Base-by-base conservation (phyloP, 2,113 vertebrate species). In the Zosterops japonicus region DNA sequence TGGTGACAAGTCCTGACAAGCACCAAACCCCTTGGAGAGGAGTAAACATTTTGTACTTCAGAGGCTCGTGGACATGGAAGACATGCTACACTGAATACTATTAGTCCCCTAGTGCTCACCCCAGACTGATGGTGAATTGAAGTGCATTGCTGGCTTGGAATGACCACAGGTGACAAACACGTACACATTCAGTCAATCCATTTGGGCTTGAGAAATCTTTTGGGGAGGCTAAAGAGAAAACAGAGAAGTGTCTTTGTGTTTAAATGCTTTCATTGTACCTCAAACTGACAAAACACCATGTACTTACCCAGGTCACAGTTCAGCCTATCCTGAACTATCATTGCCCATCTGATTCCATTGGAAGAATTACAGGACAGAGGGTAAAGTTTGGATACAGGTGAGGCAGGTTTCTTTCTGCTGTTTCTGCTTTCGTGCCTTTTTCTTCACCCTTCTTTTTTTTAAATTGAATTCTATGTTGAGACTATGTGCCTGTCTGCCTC, bases 1-100 rank as follows among this genome's bases (percentile, higher is more conserved):
- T 13, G 28, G 33, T 67, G 2, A 39, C 22, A 12, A 68, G 23
- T 46, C n/a, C 28, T 27, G 44, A 76, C 15, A 67, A 67, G 23
- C 16, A 52, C 24, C 29, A 60, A 20, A 9, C 10, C 63, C 12
- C 17, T 49, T 63, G 39, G 52, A 75, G 35, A 77, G 52, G 12
- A 64, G 9, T 35, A 78, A 39, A 10, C 5, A 44, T 18, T 64
- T 72, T 76, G 41, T 80, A 36, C 31, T 41, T 85, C 46, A 85
- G 35, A 70, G 79, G 39, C 23, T 47, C 0, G 0, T 33, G 35
- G 55, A 47, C 18, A 5, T 22, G 8, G n/a, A 80, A 89, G 33
- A 24, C 46, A 15, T 61, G 7, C 9, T 41, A 6, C 31, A 16
- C 5, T 71, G 60, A 84, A 52, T 36, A 33, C 27, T 41, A 1